These are phyloP conservation scores for Neomorphus geoffroyi DNA, from an alignment of 2,797 vertebrate species.

Conservation along the genomic window DNA sequence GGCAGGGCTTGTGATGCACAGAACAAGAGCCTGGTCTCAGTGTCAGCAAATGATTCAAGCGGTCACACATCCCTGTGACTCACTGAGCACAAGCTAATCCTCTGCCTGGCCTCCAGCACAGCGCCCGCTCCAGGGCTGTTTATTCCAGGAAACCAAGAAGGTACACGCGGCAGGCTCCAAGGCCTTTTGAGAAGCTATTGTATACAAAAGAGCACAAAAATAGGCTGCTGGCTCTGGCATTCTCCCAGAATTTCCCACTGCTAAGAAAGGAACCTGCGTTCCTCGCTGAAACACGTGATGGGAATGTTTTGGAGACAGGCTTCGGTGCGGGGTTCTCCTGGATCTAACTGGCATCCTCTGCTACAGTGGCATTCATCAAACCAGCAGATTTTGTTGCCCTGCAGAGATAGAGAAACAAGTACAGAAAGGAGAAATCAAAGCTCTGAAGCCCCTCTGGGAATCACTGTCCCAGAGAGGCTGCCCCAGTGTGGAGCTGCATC, in stretches of 20 bases:
- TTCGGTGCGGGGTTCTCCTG: not conserved
- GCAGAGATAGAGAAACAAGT: not conserved
- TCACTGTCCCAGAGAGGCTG: not conserved
- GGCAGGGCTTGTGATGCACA: not conserved
- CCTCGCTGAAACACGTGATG: not conserved
- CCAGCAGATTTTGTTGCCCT: not conserved
- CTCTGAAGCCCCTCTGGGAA: not conserved
- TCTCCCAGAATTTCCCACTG: not conserved
- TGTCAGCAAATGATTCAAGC: not conserved
- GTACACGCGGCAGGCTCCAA: not conserved
- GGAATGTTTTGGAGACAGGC: not conserved
- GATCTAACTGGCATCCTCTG: not conserved
- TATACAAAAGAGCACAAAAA: not conserved
- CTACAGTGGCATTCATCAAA: fast-evolving
- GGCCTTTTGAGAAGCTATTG: not conserved
- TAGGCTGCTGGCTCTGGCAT: not conserved
- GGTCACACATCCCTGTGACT: not conserved
- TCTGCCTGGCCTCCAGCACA: not conserved
- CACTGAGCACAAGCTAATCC: not conserved
- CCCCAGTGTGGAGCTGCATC: not conserved
- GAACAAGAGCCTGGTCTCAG: not conserved
- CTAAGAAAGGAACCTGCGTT: not conserved
- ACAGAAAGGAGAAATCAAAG: not conserved
- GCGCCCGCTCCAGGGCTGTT: not conserved
- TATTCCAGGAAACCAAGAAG: not conserved